A percentile compares a stretch with the other conserved stretches of the same genome.
These are phyloP conservation scores for Semotilus atromaculatus DNA, from an alignment of 2,797 vertebrate genomes.

Conservation along the genomic window DNA sequence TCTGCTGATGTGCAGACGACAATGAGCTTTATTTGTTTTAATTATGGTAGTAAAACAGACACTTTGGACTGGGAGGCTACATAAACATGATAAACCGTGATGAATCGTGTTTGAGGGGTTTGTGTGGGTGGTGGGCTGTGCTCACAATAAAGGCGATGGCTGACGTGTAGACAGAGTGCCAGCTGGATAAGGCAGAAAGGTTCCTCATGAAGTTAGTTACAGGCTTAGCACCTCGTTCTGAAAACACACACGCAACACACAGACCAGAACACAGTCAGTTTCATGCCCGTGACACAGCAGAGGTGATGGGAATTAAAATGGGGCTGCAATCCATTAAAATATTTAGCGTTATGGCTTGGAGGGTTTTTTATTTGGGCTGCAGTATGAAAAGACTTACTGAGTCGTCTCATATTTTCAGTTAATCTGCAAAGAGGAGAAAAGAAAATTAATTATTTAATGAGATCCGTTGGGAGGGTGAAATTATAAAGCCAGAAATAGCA, in stretches of 20 bases:
- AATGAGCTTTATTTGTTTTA: slow-evolving; percentile 4
- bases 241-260: slow-evolving; percentile 35
- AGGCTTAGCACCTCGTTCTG: slow-evolving; percentile 94
- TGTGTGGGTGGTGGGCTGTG: slow-evolving; percentile 38
- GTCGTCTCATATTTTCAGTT: slow-evolving; percentile 95
- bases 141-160: slow-evolving; percentile 96
- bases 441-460: slow-evolving; percentile 50
- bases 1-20: neutral
- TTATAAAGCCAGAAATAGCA: slow-evolving; percentile 21
- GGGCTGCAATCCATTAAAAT: neutral
- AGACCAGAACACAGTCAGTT: slow-evolving; percentile 3
- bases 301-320: neutral
- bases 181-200: slow-evolving; percentile 95
- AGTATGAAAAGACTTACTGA: slow-evolving; percentile 84
- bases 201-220: slow-evolving; percentile 96
- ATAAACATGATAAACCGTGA: neutral
- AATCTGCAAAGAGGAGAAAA: slow-evolving; percentile 76
- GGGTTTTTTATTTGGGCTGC: neutral
- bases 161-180: slow-evolving; percentile 96
- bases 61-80: neutral
- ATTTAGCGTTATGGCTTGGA: neutral
- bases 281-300: neutral
- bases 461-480: neutral
- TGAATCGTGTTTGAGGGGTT: neutral
- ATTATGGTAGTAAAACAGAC: slow-evolving; percentile 11